Percentiles rank a stretch among this genome's conserved stretches.
phyloP scores from a whole-genome alignment of 1,140 invertebrate genomes.

The Pantala flavescens region DNA sequence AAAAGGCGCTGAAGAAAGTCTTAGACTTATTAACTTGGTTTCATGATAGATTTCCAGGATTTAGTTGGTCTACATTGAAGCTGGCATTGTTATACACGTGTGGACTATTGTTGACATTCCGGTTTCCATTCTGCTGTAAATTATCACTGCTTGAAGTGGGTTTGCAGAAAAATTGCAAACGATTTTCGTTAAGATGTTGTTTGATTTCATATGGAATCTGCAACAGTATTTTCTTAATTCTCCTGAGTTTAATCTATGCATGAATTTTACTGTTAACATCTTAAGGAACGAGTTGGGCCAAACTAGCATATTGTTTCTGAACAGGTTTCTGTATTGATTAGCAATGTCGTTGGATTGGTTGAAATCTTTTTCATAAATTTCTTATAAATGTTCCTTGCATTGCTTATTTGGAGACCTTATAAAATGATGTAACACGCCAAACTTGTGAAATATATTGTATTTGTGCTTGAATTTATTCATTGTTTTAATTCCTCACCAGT shows the following conservation, averaged over 20 bases:
- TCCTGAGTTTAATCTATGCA: not conserved
- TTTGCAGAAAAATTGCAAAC: not conserved
- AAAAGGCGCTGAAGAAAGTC: not conserved
- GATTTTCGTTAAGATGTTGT: not conserved
- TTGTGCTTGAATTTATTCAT: not conserved
- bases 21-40: not conserved
- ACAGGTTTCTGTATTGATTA: slow-evolving; percentile 8
- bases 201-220: not conserved
- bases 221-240: not conserved
- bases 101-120: not conserved
- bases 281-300: slow-evolving; percentile 6
- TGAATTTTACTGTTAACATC: not conserved
- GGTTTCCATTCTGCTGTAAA: slow-evolving; percentile 1
- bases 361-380: not conserved
- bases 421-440: slow-evolving; percentile 2
- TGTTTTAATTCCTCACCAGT: too few relatives aligned
- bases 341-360: slow-evolving; percentile 1
- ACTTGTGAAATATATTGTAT: slow-evolving; percentile 10
- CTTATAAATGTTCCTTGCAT: slow-evolving; percentile 7
- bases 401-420: slow-evolving; percentile 6
- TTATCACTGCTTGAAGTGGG: slow-evolving; percentile 4
- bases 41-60: not conserved
- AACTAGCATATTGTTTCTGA: not conserved
- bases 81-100: slow-evolving; percentile 5
- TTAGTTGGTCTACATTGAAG: not conserved